phyloP scores from a whole-genome alignment of 2,797 vertebrate species.

The Psittacula echo region DNA sequence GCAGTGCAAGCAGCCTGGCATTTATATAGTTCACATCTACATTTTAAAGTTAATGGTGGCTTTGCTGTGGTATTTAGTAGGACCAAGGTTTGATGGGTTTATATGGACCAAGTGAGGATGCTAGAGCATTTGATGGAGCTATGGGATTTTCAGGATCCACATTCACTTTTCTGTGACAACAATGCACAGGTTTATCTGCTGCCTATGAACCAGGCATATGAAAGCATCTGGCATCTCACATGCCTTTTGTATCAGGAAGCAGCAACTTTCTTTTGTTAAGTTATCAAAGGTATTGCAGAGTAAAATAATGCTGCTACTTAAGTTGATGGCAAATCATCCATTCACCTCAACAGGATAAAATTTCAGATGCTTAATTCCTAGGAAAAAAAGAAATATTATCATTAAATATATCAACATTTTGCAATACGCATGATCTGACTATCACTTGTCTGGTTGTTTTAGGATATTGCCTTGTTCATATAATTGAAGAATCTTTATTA shows the following conservation, averaged over 20 bases:
- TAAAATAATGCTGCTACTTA: background rate
- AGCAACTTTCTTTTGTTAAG: background rate
- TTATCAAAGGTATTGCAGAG: background rate
- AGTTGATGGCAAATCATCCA: background rate
- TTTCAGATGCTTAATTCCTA: background rate
- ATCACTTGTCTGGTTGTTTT: background rate
- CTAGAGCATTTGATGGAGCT: background rate
- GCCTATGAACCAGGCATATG: rapidly evolving
- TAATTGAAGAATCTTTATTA: background rate
- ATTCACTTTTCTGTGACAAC: background rate
- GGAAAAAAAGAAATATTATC: background rate
- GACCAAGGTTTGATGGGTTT: background rate
- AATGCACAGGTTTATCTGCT: background rate
- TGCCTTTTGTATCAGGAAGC: background rate
- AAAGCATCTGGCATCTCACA: background rate
- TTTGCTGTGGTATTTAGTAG: background rate
- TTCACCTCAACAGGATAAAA: background rate
- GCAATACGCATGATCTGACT: background rate
- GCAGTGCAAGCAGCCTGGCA: background rate
- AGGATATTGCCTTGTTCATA: background rate
- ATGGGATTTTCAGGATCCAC: rapidly evolving
- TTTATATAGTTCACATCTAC: background rate
- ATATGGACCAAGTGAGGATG: background rate
- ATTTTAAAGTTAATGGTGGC: background rate
- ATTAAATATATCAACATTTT: background rate